Percentiles rank a stretch among this genome's conserved stretches.
phyloP scores from a whole-genome alignment of 2,797 vertebrate species.

The Sebastes minor region DNA sequence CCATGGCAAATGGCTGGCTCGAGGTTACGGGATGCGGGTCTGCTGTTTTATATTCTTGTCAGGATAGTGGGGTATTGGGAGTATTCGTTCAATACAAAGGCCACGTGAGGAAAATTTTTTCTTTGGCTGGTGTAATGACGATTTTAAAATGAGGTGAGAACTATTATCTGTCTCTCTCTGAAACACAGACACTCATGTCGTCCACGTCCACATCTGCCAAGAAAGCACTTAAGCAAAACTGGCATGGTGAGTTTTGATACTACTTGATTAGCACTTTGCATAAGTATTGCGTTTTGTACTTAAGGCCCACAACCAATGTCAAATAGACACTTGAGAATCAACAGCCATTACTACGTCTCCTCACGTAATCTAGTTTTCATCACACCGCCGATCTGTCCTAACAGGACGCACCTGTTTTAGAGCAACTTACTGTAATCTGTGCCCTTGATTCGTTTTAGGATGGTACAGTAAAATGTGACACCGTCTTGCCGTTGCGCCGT shows the following conservation, averaged over 20 bases:
- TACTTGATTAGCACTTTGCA: conserved; percentile 71
- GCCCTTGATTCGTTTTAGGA: conserved; percentile 49
- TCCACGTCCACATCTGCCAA: conserved; percentile 70
- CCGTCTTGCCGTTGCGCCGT: conserved; percentile 34
- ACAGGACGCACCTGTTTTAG: conserved; percentile 15
- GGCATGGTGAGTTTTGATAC: conserved; percentile 68
- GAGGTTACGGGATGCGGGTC: conserved; percentile 58
- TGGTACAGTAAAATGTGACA: conserved; percentile 51
- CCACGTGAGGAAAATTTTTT: conserved; percentile 46
- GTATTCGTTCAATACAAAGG: conserved; percentile 45
- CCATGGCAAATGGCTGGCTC: conserved; percentile 67
- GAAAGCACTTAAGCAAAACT: conserved; percentile 76
- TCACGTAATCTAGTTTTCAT: conserved; percentile 52
- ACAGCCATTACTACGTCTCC: conserved; percentile 55
- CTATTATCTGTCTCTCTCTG: conserved; percentile 41
- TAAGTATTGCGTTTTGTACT: conserved; percentile 69
- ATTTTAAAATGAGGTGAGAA: conserved; percentile 60
- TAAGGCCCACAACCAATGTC: conserved; percentile 68
- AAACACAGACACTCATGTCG: conserved; percentile 30
- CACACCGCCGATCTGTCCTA: conserved; percentile 36
- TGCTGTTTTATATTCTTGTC: conserved; percentile 69
- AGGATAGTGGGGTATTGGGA: conserved; percentile 34
- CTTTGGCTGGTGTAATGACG: conserved; percentile 36
- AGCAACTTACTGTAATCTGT: conserved; percentile 42
- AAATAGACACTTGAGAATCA: conserved; percentile 73